A percentile compares a stretch with the other conserved stretches of the same genome.
Evolutionary conservation across 2,797 vertebrate species (phyloP).

Genomic region (Micromesistius poutassou): DNA sequence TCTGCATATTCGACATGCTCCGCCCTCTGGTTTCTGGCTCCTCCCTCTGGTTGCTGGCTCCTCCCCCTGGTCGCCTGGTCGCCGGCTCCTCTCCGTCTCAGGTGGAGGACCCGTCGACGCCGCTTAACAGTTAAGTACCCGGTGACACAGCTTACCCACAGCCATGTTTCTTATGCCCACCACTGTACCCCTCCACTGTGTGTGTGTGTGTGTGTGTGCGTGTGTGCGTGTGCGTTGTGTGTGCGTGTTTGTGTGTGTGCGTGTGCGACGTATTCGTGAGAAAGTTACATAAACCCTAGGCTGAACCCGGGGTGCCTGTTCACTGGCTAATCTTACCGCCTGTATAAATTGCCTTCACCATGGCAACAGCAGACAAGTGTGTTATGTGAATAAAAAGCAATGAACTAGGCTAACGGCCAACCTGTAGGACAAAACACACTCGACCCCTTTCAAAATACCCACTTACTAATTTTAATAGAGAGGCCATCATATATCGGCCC

Average conservation of each 20-base stretch:
- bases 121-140: not conserved
- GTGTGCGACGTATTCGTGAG: constrained; percentile 9
- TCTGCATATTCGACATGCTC: not conserved
- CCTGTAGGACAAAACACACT: constrained; percentile 57
- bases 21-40: not conserved
- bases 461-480: constrained; percentile 25
- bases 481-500: constrained; percentile 18
- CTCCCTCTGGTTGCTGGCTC: too few relatives aligned
- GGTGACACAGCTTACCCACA: not conserved
- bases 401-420: constrained; percentile 31
- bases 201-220: not conserved
- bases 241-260: constrained; percentile 11
- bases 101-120: not conserved
- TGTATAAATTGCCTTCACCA: constrained; percentile 73
- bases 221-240: not conserved
- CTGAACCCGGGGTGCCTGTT: constrained; percentile 43
- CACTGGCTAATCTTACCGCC: constrained; percentile 65
- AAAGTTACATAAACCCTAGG: constrained; percentile 25
- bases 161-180: not conserved
- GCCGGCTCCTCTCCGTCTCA: not conserved
- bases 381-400: constrained; percentile 69
- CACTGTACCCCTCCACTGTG: not conserved
- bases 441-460: constrained; percentile 44
- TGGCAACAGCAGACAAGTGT: constrained; percentile 73
- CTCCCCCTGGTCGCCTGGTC: not conserved